Evolutionary conservation across 2,797 vertebrate species (phyloP).

Genomic region (Threskiornis aethiopicus): DNA sequence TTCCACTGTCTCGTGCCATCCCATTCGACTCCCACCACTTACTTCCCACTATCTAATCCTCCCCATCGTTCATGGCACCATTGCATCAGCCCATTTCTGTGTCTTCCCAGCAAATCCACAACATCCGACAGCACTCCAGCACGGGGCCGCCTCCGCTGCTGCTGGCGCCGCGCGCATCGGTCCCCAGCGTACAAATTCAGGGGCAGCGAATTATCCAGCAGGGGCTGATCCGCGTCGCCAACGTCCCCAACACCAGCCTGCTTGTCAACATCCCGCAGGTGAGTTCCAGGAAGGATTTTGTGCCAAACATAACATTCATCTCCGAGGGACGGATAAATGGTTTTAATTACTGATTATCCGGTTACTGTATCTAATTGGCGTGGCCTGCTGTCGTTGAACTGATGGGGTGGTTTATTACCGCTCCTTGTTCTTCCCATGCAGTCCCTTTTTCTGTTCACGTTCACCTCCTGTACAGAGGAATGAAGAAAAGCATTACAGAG

Average conservation of each 20-base stretch:
- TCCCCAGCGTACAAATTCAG: constrained; percentile 94
- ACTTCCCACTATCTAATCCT: neutral
- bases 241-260: constrained; percentile 88
- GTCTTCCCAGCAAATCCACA: constrained; percentile 90
- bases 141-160: constrained; percentile 92
- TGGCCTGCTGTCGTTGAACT: neutral
- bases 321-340: neutral
- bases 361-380: neutral
- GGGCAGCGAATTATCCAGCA: constrained; percentile 98
- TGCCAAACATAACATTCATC: accelerated
- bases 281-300: accelerated
- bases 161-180: constrained; percentile 89
- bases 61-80: neutral
- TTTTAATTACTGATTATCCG: neutral
- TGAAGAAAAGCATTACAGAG: neutral
- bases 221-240: constrained; percentile 95
- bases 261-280: constrained; percentile 96
- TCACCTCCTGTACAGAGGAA: neutral
- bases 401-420: neutral
- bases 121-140: constrained; percentile 89
- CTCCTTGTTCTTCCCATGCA: neutral
- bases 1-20: neutral
- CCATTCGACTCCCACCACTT: neutral
- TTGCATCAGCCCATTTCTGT: constrained; percentile 81
- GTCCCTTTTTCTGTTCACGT: neutral